Evolutionary conservation across 2,113 vertebrate genomes (phyloP).

Genomic region (Scatophagus argus): DNA sequence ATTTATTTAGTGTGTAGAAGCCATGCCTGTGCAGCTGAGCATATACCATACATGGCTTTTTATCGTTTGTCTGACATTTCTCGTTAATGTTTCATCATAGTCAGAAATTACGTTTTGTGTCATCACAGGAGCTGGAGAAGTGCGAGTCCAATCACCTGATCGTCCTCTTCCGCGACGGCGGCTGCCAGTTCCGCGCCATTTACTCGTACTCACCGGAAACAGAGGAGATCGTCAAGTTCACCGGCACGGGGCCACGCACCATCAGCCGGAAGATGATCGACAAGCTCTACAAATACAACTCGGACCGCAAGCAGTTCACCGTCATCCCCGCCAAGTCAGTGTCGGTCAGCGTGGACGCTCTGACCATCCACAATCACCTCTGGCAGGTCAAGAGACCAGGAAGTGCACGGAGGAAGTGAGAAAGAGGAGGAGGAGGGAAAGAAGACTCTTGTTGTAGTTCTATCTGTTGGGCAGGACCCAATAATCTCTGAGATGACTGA

Average conservation of each 20-base stretch:
- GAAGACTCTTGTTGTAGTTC: not conserved
- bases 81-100: not conserved
- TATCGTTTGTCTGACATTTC: no score
- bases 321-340: slow-evolving; percentile 95
- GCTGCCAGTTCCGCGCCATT: slow-evolving; percentile 94
- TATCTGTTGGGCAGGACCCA: slow-evolving; percentile 75
- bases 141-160: slow-evolving; percentile 97
- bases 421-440: not conserved
- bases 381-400: slow-evolving; percentile 94
- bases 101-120: not conserved
- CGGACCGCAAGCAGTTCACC: slow-evolving; percentile 96
- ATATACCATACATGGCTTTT: no score
- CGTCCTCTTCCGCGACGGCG: slow-evolving; percentile 94
- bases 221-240: slow-evolving; percentile 93
- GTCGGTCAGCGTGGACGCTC: slow-evolving; percentile 94
- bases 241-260: slow-evolving; percentile 90
- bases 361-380: slow-evolving; percentile 95
- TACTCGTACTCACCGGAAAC: slow-evolving; percentile 93
- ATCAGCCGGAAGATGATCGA: slow-evolving; percentile 96
- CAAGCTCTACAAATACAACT: slow-evolving; percentile 97
- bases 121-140: slow-evolving; percentile 92
- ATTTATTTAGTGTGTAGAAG: not conserved
- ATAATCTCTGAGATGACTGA: slow-evolving; percentile 25
- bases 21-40: not conserved
- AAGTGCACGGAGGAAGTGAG: slow-evolving; percentile 89